These are phyloP conservation scores for Aporrectodea caliginosa DNA, from an alignment of 1,140 invertebrate genomes.

Conservation along the genomic window DNA sequence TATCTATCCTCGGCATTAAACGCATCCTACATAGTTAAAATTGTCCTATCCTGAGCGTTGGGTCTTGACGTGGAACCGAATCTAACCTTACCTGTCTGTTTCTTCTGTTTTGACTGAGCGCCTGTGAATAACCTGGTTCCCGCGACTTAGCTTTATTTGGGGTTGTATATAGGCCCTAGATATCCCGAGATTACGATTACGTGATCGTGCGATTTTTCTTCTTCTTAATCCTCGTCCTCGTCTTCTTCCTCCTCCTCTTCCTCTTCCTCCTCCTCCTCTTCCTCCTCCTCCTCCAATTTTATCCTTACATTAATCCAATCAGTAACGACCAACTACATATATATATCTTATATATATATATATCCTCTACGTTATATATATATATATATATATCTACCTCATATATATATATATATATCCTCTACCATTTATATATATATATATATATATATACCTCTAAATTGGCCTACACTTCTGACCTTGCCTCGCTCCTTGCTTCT, in stretches of 20 bases:
- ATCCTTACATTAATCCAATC: too few relatives aligned
- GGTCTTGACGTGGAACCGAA: neutral
- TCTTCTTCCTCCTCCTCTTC: conserved; percentile 4
- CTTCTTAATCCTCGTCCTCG: too few relatives aligned
- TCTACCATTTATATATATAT: neutral
- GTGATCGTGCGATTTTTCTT: neutral
- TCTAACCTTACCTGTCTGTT: neutral
- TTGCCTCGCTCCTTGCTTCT: too few relatives aligned
- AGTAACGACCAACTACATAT: too few relatives aligned
- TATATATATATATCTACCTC: neutral
- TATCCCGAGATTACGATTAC: too few relatives aligned
- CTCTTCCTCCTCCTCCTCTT: neutral
- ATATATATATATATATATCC: too few relatives aligned
- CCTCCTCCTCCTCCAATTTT: conserved; percentile 1
- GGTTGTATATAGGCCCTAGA: too few relatives aligned
- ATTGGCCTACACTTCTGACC: neutral
- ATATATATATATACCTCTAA: neutral
- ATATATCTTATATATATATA: too few relatives aligned
- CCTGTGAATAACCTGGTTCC: neutral
- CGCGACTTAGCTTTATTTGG: neutral
- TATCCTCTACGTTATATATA: neutral
- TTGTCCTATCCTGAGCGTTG: too few relatives aligned
- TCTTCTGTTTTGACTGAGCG: neutral
- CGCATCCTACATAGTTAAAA: too few relatives aligned
- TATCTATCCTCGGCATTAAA: too few relatives aligned